Evolutionary conservation across 2,888 invertebrate genomes (phyloP).

Genomic region (Sympetrum striolatum): DNA sequence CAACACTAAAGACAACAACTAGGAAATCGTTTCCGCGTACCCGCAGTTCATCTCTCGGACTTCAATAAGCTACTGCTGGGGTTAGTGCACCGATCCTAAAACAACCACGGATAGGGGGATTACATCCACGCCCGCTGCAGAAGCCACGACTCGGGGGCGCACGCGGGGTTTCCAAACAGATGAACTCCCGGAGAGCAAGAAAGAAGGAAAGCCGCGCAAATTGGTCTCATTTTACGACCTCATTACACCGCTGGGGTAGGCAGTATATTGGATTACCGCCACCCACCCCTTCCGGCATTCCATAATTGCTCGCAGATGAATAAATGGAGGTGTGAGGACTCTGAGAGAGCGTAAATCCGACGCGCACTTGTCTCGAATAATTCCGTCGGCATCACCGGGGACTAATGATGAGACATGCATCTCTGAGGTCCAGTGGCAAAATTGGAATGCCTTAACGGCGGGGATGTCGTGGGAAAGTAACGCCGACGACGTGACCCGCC

Average conservation of each 20-base stretch:
- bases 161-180: background rate
- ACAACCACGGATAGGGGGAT: too few species aligned
- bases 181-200: background rate
- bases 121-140: too few species aligned
- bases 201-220: background rate
- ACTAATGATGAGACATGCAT: background rate
- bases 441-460: conserved; percentile 14
- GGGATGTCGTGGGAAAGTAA: background rate
- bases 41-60: too few species aligned
- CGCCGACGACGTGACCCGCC: background rate
- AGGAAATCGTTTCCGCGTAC: too few species aligned
- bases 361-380: conserved; percentile 4
- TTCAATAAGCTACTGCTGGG: too few species aligned
- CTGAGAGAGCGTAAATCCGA: background rate
- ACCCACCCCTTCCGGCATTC: background rate
- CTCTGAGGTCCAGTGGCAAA: conserved; percentile 14
- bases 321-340: background rate
- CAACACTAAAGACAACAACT: too few species aligned
- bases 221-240: conserved; percentile 23
- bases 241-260: conserved; percentile 23
- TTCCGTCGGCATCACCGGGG: conserved; percentile 9
- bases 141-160: background rate
- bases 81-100: too few species aligned
- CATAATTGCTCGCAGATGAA: background rate
- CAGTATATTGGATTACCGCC: background rate